phyloP scores from a whole-genome alignment of 2,113 vertebrate species.

The Vidua macroura region DNA sequence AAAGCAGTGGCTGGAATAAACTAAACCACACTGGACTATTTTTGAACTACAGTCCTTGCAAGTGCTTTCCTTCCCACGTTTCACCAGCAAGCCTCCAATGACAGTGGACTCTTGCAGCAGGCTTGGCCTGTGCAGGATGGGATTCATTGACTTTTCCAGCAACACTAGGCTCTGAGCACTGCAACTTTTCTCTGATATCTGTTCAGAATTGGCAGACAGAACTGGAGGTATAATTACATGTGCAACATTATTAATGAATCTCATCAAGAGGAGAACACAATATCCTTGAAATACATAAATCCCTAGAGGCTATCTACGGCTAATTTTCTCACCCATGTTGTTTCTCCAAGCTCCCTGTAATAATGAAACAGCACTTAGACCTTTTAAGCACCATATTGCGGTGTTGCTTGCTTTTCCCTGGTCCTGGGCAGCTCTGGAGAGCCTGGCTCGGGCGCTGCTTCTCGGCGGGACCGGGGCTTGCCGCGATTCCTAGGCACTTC shows the following conservation, averaged over 20 bases:
- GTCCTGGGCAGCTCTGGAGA: too few relatives aligned
- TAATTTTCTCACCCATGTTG: slow-evolving; percentile 8
- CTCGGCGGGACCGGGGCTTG: too few relatives aligned
- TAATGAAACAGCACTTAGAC: slow-evolving; percentile 29
- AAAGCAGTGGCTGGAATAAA: neutral
- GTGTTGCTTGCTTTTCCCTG: too few relatives aligned
- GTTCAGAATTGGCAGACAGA: neutral
- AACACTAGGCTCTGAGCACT: neutral
- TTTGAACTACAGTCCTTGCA: neutral
- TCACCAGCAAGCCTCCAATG: neutral
- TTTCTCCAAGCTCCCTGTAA: slow-evolving; percentile 14
- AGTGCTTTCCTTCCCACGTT: neutral
- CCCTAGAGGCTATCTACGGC: neutral
- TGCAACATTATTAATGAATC: neutral
- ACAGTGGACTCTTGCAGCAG: neutral
- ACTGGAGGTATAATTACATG: neutral
- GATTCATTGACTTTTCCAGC: neutral
- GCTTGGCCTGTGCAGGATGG: neutral
- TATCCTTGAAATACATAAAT: neutral
- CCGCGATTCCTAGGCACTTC: too few relatives aligned
- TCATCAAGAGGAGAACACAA: slow-evolving; percentile 32
- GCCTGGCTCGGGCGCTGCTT: too few relatives aligned
- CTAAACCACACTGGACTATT: neutral
- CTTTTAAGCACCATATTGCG: slow-evolving; percentile 18
- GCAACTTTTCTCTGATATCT: neutral